phyloP scores from a whole-genome alignment of 2,888 invertebrate species.

The Theodoxus fluviatilis region DNA sequence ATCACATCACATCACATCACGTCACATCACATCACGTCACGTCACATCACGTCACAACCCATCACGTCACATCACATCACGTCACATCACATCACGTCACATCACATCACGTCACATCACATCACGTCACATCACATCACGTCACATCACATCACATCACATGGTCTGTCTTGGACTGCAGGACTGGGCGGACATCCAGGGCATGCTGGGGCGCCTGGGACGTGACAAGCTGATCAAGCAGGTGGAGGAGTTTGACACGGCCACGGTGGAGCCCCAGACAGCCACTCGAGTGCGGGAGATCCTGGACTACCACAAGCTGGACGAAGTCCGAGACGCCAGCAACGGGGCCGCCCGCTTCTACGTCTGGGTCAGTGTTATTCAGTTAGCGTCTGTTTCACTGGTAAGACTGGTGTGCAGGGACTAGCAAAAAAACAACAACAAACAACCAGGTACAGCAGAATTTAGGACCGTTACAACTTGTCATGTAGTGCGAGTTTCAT shows the following conservation, averaged over 20 bases:
- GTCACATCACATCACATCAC: not conserved
- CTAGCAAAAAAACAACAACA: slow-evolving; percentile 19
- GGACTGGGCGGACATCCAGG: slow-evolving; percentile 54
- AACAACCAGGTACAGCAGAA: no score
- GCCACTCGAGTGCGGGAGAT: slow-evolving; percentile 44
- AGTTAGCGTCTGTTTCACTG: not conserved
- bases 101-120: no score
- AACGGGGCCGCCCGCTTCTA: slow-evolving; percentile 56
- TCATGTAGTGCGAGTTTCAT: not conserved
- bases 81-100: no score
- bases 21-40: no score
- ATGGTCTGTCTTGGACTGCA: slow-evolving; percentile 25
- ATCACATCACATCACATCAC: no score
- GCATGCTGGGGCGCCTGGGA: slow-evolving; percentile 45
- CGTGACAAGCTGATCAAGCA: slow-evolving; percentile 48
- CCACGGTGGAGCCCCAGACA: slow-evolving; percentile 44
- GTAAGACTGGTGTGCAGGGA: slow-evolving; percentile 22
- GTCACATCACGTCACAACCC: no score
- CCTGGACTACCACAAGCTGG: slow-evolving; percentile 43
- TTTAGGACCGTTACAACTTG: no score
- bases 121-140: no score
- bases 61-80: no score
- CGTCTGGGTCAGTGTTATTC: slow-evolving; percentile 51
- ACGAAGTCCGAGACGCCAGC: slow-evolving; percentile 48
- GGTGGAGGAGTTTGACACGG: slow-evolving; percentile 44